Conservation (phyloP, 2,113 vertebrate genomes). For the Corvus cornix region DNA sequence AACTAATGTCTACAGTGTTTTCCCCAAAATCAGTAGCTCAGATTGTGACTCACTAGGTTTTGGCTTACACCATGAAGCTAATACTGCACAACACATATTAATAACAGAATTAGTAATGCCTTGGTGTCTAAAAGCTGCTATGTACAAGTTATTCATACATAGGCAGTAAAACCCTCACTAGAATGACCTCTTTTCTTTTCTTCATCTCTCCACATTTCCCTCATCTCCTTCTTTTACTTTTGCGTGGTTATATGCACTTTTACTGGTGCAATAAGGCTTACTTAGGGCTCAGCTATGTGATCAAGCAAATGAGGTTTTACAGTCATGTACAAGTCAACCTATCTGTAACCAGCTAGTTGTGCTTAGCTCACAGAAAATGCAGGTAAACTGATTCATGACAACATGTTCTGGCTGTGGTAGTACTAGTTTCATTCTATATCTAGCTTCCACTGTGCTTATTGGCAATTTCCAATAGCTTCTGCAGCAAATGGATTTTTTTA, state of each 20-base stretch:
- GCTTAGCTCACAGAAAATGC: background rate
- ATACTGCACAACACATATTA: background rate
- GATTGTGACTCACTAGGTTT: background rate
- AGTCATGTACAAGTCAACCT: accelerated
- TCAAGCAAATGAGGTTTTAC: background rate
- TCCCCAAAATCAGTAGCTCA: background rate
- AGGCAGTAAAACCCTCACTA: background rate
- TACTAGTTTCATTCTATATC: background rate
- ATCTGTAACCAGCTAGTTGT: background rate
- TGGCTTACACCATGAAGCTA: background rate
- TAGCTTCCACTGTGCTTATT: background rate
- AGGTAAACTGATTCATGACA: background rate
- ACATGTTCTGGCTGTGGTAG: background rate
- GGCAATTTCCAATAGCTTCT: background rate
- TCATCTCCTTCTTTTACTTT: background rate
- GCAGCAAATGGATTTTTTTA: background rate
- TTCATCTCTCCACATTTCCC: background rate
- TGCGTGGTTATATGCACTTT: background rate
- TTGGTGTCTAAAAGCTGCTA: background rate
- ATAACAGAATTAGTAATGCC: background rate
- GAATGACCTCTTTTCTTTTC: background rate
- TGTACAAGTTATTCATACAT: background rate
- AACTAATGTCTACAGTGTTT: background rate
- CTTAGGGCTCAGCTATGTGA: background rate
- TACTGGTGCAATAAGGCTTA: background rate